Evolutionary conservation across 2,797 vertebrate genomes (phyloP).

Genomic region (Salmo trutta): DNA sequence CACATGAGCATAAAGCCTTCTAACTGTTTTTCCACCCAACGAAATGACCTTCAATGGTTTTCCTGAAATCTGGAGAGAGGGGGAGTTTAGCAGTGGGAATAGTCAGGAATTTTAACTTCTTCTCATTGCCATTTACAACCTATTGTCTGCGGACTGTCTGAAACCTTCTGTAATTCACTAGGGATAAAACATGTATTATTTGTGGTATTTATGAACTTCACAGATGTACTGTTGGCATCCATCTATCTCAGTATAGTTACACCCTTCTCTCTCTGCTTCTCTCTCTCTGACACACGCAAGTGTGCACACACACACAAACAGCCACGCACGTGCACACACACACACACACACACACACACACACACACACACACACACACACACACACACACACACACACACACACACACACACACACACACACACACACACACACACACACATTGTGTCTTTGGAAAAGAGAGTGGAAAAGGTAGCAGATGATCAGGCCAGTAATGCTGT

Average conservation of each 20-base stretch:
- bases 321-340: neutral
- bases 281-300: conserved; percentile 34
- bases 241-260: conserved; percentile 13
- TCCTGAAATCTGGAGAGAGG: conserved; percentile 38
- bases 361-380: conserved; percentile 2
- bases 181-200: conserved; percentile 52
- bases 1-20: conserved; percentile 23
- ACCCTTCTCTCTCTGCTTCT: conserved; percentile 44
- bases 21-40: conserved; percentile 47
- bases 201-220: conserved; percentile 51
- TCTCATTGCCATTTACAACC: conserved; percentile 30
- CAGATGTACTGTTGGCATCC: conserved; percentile 57
- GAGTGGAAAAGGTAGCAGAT: conserved; percentile 31
- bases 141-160: conserved; percentile 39
- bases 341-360: neutral
- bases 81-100: conserved; percentile 24
- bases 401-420: conserved; percentile 21
- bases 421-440: conserved; percentile 5
- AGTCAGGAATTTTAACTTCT: conserved; percentile 43
- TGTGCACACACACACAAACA: conserved; percentile 14
- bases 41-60: conserved; percentile 49
- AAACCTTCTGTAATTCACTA: conserved; percentile 52
- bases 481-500: conserved; percentile 44
- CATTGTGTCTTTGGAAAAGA: conserved; percentile 36
- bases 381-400: conserved; percentile 23